phyloP scores from a whole-genome alignment of 2,113 vertebrate species.

The Eleginops maclovinus region DNA sequence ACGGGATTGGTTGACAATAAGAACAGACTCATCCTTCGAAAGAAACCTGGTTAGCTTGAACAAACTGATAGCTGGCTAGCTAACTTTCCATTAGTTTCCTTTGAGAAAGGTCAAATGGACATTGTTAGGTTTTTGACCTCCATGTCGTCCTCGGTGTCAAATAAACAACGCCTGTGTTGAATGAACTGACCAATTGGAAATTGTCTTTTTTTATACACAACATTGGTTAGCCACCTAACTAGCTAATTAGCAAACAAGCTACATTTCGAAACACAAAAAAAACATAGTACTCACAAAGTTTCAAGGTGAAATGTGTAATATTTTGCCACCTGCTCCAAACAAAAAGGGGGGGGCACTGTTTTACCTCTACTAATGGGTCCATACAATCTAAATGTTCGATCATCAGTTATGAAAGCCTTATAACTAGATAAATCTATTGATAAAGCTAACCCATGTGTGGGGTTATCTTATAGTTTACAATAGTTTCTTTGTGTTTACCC shows the following conservation, averaged over 20 bases:
- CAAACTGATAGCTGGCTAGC: neutral
- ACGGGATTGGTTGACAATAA: neutral
- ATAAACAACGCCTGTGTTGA: conserved; percentile 17
- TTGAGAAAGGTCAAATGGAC: neutral
- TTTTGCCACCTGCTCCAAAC: too few species aligned
- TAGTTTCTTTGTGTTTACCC: too few species aligned
- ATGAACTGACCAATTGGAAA: conserved; percentile 1
- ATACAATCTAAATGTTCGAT: too few species aligned
- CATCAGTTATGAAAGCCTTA: too few species aligned
- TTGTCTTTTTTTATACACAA: conserved; percentile 14
- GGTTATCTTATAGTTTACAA: too few species aligned
- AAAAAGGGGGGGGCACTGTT: too few species aligned
- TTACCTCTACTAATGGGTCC: too few species aligned
- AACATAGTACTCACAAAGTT: conserved; percentile 1
- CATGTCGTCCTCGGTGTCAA: neutral
- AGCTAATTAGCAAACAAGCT: conserved; percentile 11
- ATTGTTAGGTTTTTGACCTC: neutral
- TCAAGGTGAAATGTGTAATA: neutral
- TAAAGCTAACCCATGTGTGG: too few species aligned
- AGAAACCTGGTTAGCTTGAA: neutral
- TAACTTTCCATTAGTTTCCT: neutral
- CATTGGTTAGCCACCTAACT: conserved; percentile 2
- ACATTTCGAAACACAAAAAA: conserved; percentile 22
- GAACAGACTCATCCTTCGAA: neutral
- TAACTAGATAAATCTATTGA: too few species aligned